Percentiles rank a stretch among this genome's conserved stretches.
Evolutionary conservation across 2,113 vertebrate genomes (phyloP).

Genomic region (Rhizomys pruinosus): DNA sequence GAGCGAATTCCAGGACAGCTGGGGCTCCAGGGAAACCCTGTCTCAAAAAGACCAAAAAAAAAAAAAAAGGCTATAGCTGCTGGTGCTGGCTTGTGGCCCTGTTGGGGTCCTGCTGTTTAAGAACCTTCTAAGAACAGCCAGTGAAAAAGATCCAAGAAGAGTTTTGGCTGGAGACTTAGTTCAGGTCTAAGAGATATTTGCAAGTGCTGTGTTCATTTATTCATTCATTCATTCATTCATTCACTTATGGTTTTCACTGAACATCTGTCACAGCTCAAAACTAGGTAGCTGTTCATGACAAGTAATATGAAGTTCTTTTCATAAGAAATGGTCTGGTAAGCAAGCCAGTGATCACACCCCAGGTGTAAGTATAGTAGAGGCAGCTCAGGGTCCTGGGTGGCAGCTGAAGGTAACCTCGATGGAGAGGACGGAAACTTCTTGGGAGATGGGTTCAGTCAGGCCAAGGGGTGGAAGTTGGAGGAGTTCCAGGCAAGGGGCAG

Average conservation of each 20-base stretch:
- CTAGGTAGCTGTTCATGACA: background rate
- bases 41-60: too few species aligned
- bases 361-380: background rate
- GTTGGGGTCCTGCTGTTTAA: too few species aligned
- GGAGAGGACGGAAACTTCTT: background rate
- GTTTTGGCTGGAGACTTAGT: background rate
- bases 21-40: too few species aligned
- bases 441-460: background rate
- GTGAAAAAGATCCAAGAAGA: background rate
- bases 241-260: too few species aligned
- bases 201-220: background rate
- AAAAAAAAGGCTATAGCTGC: too few species aligned
- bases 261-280: background rate
- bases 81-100: background rate
- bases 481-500: background rate
- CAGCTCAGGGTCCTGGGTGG: background rate
- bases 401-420: accelerated
- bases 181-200: background rate
- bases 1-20: too few species aligned
- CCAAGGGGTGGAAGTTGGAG: background rate
- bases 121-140: background rate
- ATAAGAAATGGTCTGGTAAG: background rate
- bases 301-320: background rate
- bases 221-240: background rate
- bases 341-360: accelerated